A percentile compares a stretch with the other conserved stretches of the same genome.
Conservation (phyloP, 2,113 vertebrate species). For the Larimichthys crocea region DNA sequence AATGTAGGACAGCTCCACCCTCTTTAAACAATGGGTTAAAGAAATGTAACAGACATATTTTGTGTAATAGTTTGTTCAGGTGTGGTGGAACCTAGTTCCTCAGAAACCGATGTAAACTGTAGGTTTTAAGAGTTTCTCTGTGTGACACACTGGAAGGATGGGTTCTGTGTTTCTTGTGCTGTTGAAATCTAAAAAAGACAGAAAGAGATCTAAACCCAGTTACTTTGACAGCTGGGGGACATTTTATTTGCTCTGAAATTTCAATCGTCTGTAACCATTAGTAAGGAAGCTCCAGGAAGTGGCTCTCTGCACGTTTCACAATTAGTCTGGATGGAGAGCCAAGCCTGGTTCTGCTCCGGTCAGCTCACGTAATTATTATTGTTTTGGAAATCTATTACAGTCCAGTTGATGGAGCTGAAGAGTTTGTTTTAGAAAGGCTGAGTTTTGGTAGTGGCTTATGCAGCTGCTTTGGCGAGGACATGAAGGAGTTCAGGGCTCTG, state of each 20-base stretch:
- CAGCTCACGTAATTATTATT: constrained; percentile 79
- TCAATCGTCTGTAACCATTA: constrained; percentile 74
- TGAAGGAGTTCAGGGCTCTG: constrained; percentile 3
- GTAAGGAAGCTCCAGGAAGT: constrained; percentile 82
- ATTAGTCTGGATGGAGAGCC: constrained; percentile 74
- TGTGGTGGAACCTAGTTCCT: constrained; percentile 42
- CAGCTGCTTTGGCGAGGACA: constrained; percentile 65
- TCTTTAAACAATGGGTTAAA: constrained; percentile 54
- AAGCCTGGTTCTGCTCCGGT: constrained; percentile 68
- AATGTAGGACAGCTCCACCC: constrained; percentile 55
- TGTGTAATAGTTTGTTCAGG: constrained; percentile 74
- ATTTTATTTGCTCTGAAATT: constrained; percentile 77
- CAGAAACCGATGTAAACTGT: constrained; percentile 44
- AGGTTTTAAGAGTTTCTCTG: constrained; percentile 50
- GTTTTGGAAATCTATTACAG: constrained; percentile 79
- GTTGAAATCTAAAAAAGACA: constrained; percentile 45
- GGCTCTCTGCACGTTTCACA: constrained; percentile 71
- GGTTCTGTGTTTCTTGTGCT: constrained; percentile 37
- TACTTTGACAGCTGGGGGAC: constrained; percentile 84
- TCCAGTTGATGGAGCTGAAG: constrained; percentile 73
- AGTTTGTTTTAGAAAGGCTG: constrained; percentile 72
- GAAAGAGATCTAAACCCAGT: constrained; percentile 42
- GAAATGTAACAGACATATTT: constrained; percentile 51
- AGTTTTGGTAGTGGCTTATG: constrained; percentile 67
- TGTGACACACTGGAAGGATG: constrained; percentile 38